Base-by-base conservation (phyloP, 2,797 vertebrate species). In the Acanthornis magna region DNA sequence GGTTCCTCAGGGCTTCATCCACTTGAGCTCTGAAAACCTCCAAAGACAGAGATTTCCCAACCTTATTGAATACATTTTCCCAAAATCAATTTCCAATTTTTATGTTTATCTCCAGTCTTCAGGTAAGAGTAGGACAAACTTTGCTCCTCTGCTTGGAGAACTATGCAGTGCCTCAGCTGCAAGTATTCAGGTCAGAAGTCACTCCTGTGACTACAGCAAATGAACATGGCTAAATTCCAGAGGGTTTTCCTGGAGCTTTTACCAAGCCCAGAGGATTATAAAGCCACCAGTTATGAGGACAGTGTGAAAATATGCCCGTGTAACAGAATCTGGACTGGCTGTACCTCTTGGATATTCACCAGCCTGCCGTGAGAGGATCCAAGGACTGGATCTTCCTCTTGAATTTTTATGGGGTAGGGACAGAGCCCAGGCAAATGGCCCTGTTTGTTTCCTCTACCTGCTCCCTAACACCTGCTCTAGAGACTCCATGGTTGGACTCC, bases 261-360 rank as follows among this genome's bases (percentile, higher is more conserved):
- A 54, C 25, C 60, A 86, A 94, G 63, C 72, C 71, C 83, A 82
- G 71, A 62, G 74, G 76, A 93, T 94, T 90, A 86, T 50, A 93
- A 84, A 86, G 61, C 21, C 50, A 81, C 38, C 42, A 79, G 70
- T 88, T 93, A 88, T 29, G 48, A 88, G 63, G 38, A 58, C 63
- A 79, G 83, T 71, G 76, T 74, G 80, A 91, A 93, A 94, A 76
- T 67, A 94, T 47, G 60, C 16, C 55, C 38, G 36, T 0, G 7
- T 71, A 91, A 94, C 42, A 86, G 53, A 74, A 85, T 55, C 74
- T 85, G 91, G 57, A 83, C 77, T 86, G 88, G 62, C 40, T 95
- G 79, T 93, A 43, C 93, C 57, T 85, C 87, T 79, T 94, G 77
- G 91, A 82, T 82, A 29, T 38, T 62, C 68, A 91, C n/a, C 76